Base-by-base conservation (phyloP, 2,888 invertebrate genomes). In the Pachycephus smyrnensis region DNA sequence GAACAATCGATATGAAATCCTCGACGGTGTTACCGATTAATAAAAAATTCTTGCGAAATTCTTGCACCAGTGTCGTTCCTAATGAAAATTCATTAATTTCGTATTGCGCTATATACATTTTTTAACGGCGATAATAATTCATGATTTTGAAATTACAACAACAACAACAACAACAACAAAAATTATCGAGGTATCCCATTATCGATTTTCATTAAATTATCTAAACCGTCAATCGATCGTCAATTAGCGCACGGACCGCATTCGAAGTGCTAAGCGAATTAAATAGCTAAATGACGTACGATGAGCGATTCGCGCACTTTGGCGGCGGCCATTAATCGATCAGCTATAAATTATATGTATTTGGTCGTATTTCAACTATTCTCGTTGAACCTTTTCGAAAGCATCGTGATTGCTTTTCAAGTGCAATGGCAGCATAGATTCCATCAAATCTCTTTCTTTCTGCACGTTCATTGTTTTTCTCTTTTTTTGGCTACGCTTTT, bases 161-260 rank as follows among this genome's bases (percentile, higher is more conserved):
- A n/a, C n/a, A n/a, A n/a, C n/a, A n/a, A n/a, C n/a, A n/a, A n/a
- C n/a, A n/a, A n/a, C n/a, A n/a, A n/a, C 33, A 73, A 40, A 55
- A 33, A 40, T 73, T 77, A n/a, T 32, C 33, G 55, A 73, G 12
- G 68, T 76, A 73, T 40, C 37, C 11, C 73, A 74, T 30, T 71
- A 31, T 73, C 37, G 30, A 77, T 75, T 37, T 31, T 81, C 32
- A 73, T 76, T 40, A 75, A 68, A 75, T 75, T 81, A 76, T 33
- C 79, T 69, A 37, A 71, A 79, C 6, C 23, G 15, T 23, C 15
- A 3, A 55, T 55, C 55, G 55, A 55, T 55, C 55, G 55, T 23
- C 23, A 23, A 55, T 55, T 23, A 55, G 9, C 23, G 55, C 55
- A 9, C 23, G 55, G 55, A 23, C 55, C 23, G 55, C 55, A 23